Evolutionary conservation across 2,113 vertebrate genomes (phyloP), one percentile per base, ranked within the genome.

Genomic region (Semicossyphus pulcher): DNA sequence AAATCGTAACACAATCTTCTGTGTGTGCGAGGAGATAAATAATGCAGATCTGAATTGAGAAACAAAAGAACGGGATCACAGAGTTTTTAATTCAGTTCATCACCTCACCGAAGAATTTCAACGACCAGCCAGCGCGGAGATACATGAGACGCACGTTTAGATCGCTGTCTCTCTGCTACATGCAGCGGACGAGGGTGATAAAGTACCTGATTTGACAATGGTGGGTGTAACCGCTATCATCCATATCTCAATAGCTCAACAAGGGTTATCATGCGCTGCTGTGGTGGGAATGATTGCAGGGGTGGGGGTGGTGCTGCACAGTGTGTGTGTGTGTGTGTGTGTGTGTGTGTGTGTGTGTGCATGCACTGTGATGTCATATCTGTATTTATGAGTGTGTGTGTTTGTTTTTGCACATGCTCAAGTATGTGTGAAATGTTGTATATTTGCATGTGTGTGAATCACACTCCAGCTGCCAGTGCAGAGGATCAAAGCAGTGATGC

Each of bases 221-320:
- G 76, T 81, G 70, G 70, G 68, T 49, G 86, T 71, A 76, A 67
- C 80, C 67, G 21, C 65, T 63, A 59, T 85, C 57, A 73, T 81
- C 83, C 75, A 71, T 68, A 88, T 85, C 76, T 80, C 77, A 76
- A 84, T 64, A 80, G 51, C 78, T 79, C 79, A 88, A 90, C 74
- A 80, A 80, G 81, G 76, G 88, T 88, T 86, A 86, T 87, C 82
- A 76, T 72, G 36, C n/a, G 60, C 72, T 64, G 80, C 57, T 78
- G 76, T 65, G 16, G 31, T 60, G 66, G 72, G 67, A 69, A 31
- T 59, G 62, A 80, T 32, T 34, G 75, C 32, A 45, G 39, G 56
- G 74, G 52, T 39, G 76, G 74, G 58, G 44, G 21, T 36, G 34
- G 41, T 54, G 48, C 31, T 45, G 23, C 34, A 16, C 7, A 7